Base-by-base conservation (phyloP, 23 tunicate genomes). In the Diplosoma virens region DNA sequence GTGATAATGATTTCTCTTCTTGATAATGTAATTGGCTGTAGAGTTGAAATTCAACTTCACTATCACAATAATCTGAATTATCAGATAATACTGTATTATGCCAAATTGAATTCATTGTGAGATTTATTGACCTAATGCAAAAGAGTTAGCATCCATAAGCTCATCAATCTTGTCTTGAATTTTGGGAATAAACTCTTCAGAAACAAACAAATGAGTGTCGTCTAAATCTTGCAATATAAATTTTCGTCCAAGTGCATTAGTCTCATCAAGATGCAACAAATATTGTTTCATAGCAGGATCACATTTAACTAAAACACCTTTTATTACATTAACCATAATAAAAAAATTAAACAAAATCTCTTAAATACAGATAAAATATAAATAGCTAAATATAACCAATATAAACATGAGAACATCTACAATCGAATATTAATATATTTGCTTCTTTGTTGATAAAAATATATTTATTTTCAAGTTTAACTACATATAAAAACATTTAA, bases 201-300 rank as follows among this genome's bases (percentile, higher is more conserved):
- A 35, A 66, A 93, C 76, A 71, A 93, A 86, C 11, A 93, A 48
- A 76, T 93, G 98, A 20, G 88, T 93, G 27, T 93, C 98, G 34
- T 93, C 98, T 25, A 93, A 71, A 54, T 93, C 98, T 81, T 93
- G 86, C 47, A 93, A 73, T 34, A 93, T 82, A 76, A 93, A 93
- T 65, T 77, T 81, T 37, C 60, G 63, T 50, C 93, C 93, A 23
- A 85, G 56, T 17, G 79, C 61, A 54, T 82, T 81, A 3, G 71
- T 32, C 47, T 87, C 93, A 76, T 93, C 98, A 25, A 93, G 65
- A 77, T 86, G 80, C 22, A 93, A 71, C 45, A 93, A 69, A 82
- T 80, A 93, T 71, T 93, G 98, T 66, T 93, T 93, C 93, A 93
- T 85, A 31, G 98, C 73, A 22, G 98, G 98, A 71, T 93, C 98